phyloP scores from a whole-genome alignment of 2,113 vertebrate species.

The Eurypyga helias region DNA sequence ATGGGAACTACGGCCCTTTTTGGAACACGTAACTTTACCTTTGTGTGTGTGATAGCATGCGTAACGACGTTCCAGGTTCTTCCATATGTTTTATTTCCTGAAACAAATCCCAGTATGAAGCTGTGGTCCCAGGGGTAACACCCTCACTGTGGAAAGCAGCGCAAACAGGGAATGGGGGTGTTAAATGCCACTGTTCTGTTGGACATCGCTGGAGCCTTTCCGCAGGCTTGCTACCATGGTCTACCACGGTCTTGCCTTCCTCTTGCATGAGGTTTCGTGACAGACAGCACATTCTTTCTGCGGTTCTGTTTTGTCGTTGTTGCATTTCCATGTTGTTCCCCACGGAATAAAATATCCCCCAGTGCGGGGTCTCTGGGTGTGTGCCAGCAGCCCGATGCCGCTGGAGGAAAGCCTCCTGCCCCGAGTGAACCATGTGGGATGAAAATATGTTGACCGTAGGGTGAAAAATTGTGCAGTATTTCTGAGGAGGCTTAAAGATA shows the following conservation, averaged over 20 bases:
- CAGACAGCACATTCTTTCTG: not conserved
- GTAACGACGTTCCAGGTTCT: not conserved
- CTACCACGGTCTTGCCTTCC: not conserved
- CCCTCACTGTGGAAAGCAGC: not conserved
- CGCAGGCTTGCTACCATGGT: fast-evolving
- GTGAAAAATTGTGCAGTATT: not conserved
- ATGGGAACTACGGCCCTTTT: not conserved
- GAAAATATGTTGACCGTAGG: not conserved
- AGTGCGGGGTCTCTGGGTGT: not conserved
- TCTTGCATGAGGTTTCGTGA: not conserved
- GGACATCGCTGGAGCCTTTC: not conserved
- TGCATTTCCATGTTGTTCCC: not conserved
- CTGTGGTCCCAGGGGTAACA: not conserved
- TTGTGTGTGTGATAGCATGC: not conserved
- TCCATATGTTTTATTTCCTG: not conserved
- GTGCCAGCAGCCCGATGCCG: not conserved
- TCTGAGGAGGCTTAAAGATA: not conserved
- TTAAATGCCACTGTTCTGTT: not conserved
- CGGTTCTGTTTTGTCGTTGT: not conserved
- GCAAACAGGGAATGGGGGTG: not conserved
- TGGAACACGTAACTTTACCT: not conserved
- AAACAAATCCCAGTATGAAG: not conserved
- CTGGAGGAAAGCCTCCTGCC: not conserved
- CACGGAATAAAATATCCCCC: not conserved
- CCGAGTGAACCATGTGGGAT: not conserved